These are phyloP conservation scores for Aphaenogaster floridana DNA, from an alignment of 1,140 invertebrate species.

Conservation along the genomic window DNA sequence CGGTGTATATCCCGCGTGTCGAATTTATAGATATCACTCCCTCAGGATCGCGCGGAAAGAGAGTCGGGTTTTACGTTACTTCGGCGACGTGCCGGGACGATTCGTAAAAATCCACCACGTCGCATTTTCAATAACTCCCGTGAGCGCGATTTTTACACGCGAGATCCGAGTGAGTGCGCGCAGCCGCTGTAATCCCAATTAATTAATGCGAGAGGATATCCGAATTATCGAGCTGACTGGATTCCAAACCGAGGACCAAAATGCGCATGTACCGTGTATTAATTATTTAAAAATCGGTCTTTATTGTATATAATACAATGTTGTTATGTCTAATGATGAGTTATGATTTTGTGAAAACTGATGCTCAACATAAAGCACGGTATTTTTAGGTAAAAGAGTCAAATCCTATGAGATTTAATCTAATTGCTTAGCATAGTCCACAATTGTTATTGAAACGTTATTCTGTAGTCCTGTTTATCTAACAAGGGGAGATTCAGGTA, in stretches of 20 bases:
- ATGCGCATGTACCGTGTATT: background rate
- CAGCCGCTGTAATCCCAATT: conserved; percentile 18
- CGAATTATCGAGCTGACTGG: conserved; percentile 13
- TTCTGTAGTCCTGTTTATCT: background rate
- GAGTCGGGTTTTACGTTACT: conserved; percentile 35
- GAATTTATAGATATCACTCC: conserved; percentile 49
- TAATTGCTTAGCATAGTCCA: background rate
- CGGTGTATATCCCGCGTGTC: background rate
- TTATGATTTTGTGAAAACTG: background rate
- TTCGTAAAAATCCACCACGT: conserved; percentile 21
- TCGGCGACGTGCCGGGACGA: background rate
- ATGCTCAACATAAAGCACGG: background rate
- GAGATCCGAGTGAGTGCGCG: background rate
- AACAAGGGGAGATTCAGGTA: too few relatives aligned
- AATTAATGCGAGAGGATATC: conserved; percentile 38
- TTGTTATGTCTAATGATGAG: background rate
- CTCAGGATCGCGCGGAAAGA: conserved; percentile 14
- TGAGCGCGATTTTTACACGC: conserved; percentile 44
- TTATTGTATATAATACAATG: background rate
- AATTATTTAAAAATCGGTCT: background rate
- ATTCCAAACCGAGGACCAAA: conserved; percentile 1
- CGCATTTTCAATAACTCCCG: conserved; percentile 26
- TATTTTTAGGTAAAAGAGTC: background rate
- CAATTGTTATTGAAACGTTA: background rate
- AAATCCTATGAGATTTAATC: background rate